Base-by-base conservation (phyloP, 2,113 vertebrate genomes). In the Dromaius novaehollandiae region DNA sequence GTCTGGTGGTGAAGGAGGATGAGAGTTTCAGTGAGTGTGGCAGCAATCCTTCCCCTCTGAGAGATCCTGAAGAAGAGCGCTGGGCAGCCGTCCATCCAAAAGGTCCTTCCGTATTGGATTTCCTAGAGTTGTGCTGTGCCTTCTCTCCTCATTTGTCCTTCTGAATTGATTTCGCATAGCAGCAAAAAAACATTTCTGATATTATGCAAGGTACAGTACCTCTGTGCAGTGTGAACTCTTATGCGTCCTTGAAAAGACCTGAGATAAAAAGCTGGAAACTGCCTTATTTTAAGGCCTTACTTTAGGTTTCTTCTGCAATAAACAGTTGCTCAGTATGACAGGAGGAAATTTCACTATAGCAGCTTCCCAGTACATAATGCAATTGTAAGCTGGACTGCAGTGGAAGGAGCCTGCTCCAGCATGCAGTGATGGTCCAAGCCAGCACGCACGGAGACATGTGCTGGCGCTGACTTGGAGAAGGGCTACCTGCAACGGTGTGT, bases 401-500 rank as follows among this genome's bases (percentile, higher is more conserved):
- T 34, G 44, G 17, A 44, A 63, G 40, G 22, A 91, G 60, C 18
- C n/a, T 78, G 40, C 38, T 73, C 36, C 15, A n/a, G 34, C 32
- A 11, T 19, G 28, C 24, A 13, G n/a, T 20, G 51, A 26, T 25
- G n/a, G 24, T 17, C 50, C n/a, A 53, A 25, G 26, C 21, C 44
- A 69, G 24, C 40, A 34, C 18, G 6, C 9, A 25, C 10, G n/a
- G 38, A 8, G 22, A 32, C 26, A 38, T 51, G 32, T 40, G 51
- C 40, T 9, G 1, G 0, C 13, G 0, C 42, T 56, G 46, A 34
- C 53, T 22, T 6, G 1, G 42, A 50, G 26, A 19, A 64, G 30
- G 16, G 46, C 11, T 3, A 4, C 26, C 26, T 46, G 30, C 48
- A 10, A 3, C 58, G 38, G 1, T 13, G 18, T 7, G 1, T 16